Conservation (phyloP, 2,113 vertebrate genomes). For the Aegithalos caudatus region DNA sequence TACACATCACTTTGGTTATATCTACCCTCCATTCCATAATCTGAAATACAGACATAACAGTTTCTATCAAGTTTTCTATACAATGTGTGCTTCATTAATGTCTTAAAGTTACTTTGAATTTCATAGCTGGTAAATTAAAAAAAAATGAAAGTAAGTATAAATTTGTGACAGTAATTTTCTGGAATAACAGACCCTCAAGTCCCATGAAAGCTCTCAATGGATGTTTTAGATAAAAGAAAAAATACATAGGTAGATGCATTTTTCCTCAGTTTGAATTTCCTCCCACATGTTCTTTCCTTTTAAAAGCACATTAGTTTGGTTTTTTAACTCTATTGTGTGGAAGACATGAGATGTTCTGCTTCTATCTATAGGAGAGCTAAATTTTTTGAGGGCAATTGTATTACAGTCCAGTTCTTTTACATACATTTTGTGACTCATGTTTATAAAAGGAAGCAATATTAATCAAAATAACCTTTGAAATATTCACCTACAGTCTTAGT, state of each 20-base stretch:
- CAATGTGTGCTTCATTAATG: neutral
- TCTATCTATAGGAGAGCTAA: neutral
- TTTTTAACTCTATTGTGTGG: neutral
- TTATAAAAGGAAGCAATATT: neutral
- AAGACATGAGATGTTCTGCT: neutral
- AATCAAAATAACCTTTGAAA: neutral
- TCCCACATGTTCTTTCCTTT: neutral
- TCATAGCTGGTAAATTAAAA: neutral
- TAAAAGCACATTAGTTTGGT: neutral
- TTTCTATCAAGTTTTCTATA: neutral
- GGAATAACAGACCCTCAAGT: neutral
- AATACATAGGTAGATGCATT: neutral
- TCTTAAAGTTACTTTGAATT: neutral
- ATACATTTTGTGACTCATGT: fast-evolving
- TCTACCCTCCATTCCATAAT: neutral
- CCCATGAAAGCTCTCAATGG: neutral
- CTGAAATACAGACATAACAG: neutral
- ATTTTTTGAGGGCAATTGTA: neutral
- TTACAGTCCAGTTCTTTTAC: neutral
- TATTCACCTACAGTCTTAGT: neutral
- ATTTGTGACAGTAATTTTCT: neutral
- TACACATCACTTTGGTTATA: neutral
- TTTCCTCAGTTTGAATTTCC: neutral
- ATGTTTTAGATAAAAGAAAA: neutral
- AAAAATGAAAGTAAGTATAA: neutral